A percentile compares a stretch with the other conserved stretches of the same genome.
phyloP scores from a whole-genome alignment of 2,888 invertebrate species.

The Monochamus alternatus region DNA sequence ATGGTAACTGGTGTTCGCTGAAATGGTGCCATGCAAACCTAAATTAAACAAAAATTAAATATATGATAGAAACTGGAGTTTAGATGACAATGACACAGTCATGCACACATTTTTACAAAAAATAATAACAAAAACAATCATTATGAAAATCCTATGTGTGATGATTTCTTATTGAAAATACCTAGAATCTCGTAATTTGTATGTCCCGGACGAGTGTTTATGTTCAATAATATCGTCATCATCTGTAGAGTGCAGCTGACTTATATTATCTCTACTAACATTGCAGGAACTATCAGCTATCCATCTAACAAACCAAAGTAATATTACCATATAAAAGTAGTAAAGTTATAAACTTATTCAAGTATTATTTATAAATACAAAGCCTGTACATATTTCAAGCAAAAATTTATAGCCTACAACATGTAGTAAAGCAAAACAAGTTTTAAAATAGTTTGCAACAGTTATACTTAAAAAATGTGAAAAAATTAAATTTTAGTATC shows the following conservation, averaged over 20 bases:
- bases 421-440: neutral
- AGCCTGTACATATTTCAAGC: constrained; percentile 6
- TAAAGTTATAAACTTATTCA: too few species aligned
- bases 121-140: neutral
- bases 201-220: constrained; percentile 74
- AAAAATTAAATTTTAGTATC: neutral
- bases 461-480: too few species aligned
- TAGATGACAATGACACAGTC: neutral
- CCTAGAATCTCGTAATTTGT: constrained; percentile 85
- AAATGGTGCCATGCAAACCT: constrained; percentile 18
- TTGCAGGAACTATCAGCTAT: constrained; percentile 68
- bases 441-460: too few species aligned
- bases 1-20: constrained; percentile 38
- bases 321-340: constrained; percentile 9
- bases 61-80: neutral
- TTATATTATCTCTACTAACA: constrained; percentile 65
- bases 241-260: constrained; percentile 71
- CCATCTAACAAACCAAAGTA: constrained; percentile 64
- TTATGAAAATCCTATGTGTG: neutral
- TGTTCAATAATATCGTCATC: constrained; percentile 73
- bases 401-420: neutral
- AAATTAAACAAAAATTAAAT: neutral
- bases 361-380: too few species aligned
- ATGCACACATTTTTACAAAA: constrained; percentile 6
- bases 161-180: constrained; percentile 61